Evolutionary conservation across 2,113 vertebrate species (phyloP).

Genomic region (Entomyzon cyanotis): DNA sequence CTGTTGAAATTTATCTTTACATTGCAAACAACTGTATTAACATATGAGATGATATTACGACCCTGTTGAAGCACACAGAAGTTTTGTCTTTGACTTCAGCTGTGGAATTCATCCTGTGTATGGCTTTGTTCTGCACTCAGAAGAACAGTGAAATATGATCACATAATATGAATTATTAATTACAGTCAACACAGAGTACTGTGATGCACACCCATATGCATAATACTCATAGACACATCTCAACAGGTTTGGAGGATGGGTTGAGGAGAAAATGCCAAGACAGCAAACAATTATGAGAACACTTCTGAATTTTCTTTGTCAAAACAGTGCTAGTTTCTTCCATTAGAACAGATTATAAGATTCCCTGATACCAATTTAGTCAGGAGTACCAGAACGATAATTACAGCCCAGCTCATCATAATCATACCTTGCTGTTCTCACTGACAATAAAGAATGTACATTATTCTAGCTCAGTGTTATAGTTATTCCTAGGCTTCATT

Average conservation of each 20-base stretch:
- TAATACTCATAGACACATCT: conserved; percentile 59
- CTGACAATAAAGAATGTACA: neutral
- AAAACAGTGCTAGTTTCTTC: conserved; percentile 46
- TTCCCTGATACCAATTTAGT: neutral
- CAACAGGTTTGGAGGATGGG: conserved; percentile 49
- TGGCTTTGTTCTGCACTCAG: conserved; percentile 4
- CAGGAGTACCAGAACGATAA: neutral
- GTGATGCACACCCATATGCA: neutral
- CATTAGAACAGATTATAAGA: conserved; percentile 14
- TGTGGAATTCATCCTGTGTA: neutral
- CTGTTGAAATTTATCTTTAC: neutral
- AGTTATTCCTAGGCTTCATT: neutral
- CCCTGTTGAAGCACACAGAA: neutral
- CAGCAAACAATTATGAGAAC: conserved; percentile 35
- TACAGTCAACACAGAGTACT: neutral
- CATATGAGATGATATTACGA: neutral
- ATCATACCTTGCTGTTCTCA: neutral
- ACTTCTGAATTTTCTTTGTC: conserved; percentile 48
- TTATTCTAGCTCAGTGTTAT: neutral
- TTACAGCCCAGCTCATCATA: neutral
- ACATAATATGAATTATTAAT: neutral
- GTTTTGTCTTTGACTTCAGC: neutral
- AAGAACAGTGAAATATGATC: neutral
- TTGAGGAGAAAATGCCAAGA: conserved; percentile 55
- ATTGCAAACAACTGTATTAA: neutral